Conservation (phyloP, 2,113 vertebrate species). For the Centropus bengalensis region DNA sequence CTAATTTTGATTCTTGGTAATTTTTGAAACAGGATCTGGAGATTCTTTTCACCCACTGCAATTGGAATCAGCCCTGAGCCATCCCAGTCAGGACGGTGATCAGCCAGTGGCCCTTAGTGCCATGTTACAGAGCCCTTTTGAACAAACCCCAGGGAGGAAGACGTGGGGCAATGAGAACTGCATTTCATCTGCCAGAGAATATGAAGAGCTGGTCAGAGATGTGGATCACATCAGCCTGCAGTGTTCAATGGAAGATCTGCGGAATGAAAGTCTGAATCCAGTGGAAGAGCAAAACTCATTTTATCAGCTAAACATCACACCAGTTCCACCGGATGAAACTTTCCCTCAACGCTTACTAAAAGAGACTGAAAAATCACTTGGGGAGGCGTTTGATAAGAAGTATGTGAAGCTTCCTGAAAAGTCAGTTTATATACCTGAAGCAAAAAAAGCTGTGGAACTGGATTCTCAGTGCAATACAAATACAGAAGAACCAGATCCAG, state of each 20-base stretch:
- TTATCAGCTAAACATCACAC: conserved; percentile 50
- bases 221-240: conserved; percentile 11
- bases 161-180: neutral
- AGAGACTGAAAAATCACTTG: neutral
- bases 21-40: conserved; percentile 58
- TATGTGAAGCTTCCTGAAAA: neutral
- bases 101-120: neutral
- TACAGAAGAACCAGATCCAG: neutral
- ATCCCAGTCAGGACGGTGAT: conserved; percentile 50
- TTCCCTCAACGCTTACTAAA: neutral
- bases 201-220: conserved; percentile 20
- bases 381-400: neutral
- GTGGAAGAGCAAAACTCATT: conserved; percentile 50
- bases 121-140: conserved; percentile 9
- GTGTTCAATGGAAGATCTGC: conserved; percentile 43
- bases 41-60: conserved; percentile 78
- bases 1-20: neutral
- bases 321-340: conserved; percentile 31
- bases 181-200: neutral
- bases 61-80: conserved; percentile 74
- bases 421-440: neutral
- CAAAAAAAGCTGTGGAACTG: neutral
- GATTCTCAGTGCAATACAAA: neutral
- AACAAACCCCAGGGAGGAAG: neutral
- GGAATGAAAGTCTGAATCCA: neutral